Percentiles rank a stretch among this genome's conserved stretches.
phyloP scores from a whole-genome alignment of 2,888 invertebrate genomes.

The Crossocerus cetratus region DNA sequence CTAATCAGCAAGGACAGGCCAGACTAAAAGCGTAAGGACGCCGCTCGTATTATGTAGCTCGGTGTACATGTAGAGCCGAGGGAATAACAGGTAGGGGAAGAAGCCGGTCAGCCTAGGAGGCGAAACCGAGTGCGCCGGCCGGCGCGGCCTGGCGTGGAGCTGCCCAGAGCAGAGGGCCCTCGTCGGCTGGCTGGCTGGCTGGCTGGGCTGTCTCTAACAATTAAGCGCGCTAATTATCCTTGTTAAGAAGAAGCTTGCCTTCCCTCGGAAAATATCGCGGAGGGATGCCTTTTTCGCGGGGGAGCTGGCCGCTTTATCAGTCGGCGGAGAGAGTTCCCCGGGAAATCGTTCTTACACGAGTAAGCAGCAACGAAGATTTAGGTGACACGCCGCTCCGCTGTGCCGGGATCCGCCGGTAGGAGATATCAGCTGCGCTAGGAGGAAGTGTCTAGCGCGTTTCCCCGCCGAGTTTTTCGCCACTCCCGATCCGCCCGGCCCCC shows the following conservation, averaged over 20 bases:
- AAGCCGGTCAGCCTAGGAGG: constrained; percentile 15
- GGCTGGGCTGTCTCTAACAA: not conserved
- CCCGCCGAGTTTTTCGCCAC: constrained; percentile 40
- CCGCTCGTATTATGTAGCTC: not conserved
- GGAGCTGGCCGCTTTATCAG: constrained; percentile 49
- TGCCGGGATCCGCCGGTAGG: constrained; percentile 27
- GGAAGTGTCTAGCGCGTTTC: constrained; percentile 48
- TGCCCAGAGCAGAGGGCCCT: too few species aligned
- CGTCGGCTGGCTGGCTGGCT: too few species aligned
- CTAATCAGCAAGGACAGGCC: not conserved
- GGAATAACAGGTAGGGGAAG: not conserved
- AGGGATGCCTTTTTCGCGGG: constrained; percentile 10
- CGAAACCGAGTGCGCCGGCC: too few species aligned
- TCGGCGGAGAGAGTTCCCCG: constrained; percentile 36
- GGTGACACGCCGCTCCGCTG: constrained; percentile 39
- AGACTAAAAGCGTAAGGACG: constrained; percentile 13
- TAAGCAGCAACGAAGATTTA: constrained; percentile 57
- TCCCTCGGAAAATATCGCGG: too few species aligned
- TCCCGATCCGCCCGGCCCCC: too few species aligned
- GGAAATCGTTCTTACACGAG: constrained; percentile 55
- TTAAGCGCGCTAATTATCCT: constrained; percentile 39
- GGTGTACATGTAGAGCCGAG: too few species aligned
- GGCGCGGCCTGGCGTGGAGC: too few species aligned
- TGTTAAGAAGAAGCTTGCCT: constrained; percentile 27
- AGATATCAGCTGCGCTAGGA: constrained; percentile 47